Evolutionary conservation across 2,888 invertebrate genomes (phyloP).

Genomic region (Nebria salina): DNA sequence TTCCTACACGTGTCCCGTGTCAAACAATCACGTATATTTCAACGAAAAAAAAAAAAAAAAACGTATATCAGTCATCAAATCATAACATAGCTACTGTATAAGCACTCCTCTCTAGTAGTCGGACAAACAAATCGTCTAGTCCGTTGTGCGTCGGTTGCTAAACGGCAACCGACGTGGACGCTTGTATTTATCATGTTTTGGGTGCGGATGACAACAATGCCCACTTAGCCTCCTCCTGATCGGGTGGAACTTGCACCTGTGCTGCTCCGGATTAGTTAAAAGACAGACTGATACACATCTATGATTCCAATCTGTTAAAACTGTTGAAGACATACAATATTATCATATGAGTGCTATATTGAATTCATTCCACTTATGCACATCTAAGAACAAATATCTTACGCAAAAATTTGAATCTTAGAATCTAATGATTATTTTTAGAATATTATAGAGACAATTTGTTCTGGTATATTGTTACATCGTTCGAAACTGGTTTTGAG

Average conservation of each 20-base stretch:
- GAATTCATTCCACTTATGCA: too few relatives aligned
- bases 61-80: neutral
- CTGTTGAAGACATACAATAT: too few relatives aligned
- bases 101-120: neutral
- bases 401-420: too few relatives aligned
- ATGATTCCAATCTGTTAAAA: too few relatives aligned
- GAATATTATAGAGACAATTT: too few relatives aligned
- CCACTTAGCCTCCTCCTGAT: slow-evolving; percentile 15
- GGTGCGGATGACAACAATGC: slow-evolving; percentile 14
- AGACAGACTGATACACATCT: neutral
- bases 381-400: too few relatives aligned
- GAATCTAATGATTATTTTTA: too few relatives aligned
- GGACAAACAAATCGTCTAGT: neutral
- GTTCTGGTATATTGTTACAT: too few relatives aligned
- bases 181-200: slow-evolving; percentile 20
- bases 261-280: slow-evolving; percentile 8
- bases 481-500: neutral
- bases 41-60: neutral
- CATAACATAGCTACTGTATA: slow-evolving; percentile 8
- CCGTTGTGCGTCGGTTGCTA: neutral
- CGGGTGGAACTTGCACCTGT: slow-evolving; percentile 5
- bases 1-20: neutral
- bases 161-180: neutral
- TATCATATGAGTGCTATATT: too few relatives aligned
- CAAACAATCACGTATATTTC: slow-evolving; percentile 8